These are phyloP conservation scores for Eleginops maclovinus DNA, from an alignment of 2,113 vertebrate species.

Conservation along the genomic window DNA sequence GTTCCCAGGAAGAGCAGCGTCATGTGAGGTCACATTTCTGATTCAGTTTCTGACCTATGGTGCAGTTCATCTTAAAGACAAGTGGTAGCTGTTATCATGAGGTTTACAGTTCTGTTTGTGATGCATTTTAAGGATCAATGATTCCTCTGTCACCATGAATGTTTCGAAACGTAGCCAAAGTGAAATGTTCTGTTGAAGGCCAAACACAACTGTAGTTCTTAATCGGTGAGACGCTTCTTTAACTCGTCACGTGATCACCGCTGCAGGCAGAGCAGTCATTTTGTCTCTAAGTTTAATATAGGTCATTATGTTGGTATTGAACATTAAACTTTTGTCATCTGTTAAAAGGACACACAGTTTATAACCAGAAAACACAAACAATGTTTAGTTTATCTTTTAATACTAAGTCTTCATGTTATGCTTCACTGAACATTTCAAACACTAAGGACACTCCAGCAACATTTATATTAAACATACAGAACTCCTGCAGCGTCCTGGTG, in stretches of 20 bases:
- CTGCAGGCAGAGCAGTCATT: neutral
- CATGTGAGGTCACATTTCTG: neutral
- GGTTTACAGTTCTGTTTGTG: too few relatives aligned
- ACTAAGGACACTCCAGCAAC: neutral
- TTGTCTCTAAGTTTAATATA: neutral
- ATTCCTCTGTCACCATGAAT: neutral
- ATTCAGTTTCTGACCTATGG: neutral
- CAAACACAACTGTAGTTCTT: neutral
- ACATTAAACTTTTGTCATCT: neutral
- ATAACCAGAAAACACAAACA: neutral
- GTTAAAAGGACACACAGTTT: neutral
- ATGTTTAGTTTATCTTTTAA: slow-evolving; percentile 29
- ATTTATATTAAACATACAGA: slow-evolving; percentile 23
- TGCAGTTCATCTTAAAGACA: neutral
- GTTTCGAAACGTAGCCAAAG: neutral
- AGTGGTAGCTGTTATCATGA: neutral
- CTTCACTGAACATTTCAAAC: slow-evolving; percentile 18
- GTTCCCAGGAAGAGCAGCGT: neutral
- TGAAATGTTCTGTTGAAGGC: neutral
- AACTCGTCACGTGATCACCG: neutral
- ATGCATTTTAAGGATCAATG: neutral
- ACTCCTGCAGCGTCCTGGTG: neutral
- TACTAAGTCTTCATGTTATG: slow-evolving; percentile 9
- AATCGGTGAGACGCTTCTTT: neutral
- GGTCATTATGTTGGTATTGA: neutral